Base-by-base conservation (phyloP, 2,888 invertebrate species). In the Drosophila falleni region DNA sequence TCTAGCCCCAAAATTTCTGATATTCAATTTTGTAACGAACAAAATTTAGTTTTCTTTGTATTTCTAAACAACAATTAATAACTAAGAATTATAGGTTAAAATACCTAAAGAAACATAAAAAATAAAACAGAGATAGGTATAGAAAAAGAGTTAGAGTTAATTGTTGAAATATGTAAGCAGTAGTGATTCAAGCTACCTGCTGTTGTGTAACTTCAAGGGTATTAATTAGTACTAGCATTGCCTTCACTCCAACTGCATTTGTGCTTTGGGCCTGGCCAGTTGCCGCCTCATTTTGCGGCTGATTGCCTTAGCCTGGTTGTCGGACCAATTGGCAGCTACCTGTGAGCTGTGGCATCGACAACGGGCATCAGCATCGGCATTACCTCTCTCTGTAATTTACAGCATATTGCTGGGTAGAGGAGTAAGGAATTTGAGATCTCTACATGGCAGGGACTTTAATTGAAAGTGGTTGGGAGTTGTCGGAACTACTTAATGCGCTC, bases 381-480 rank as follows among this genome's bases (percentile, higher is more conserved):
- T 9, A 37, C 8, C 35, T 50, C 61, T 50, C 61, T 35, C 49
- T 66, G 78, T 76, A 78, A 77, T 77, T 77, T 78, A 74, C 78
- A 70, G 66, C 73, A 54, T 19, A 69, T 73, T 16, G 15, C 26
- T n/a, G 31, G 31, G 5, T 1, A 6, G 39, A 11, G 29, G 33
- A 46, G 37, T 13, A 33, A 26, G 35, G 11, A 37, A 16, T 33
- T 29, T 10, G 31, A 46, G 47, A 2, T 42, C 26, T 29, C 37
- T 33, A 13, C 29, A 4, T 11, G 23, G 39, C n/a, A 26, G 46
- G 33, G 19, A 47, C 69, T 66, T 78, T 77, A 77, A 78, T 77
- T 77, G 77, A 77, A 78, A 78, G 78, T 66, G 77, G 60, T 66
- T 70, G 70, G 74, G 74, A 69, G 76, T 78, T 69, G 76, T 76